Conservation (phyloP, 1,140 invertebrate genomes). For the Whitmania pigra region DNA sequence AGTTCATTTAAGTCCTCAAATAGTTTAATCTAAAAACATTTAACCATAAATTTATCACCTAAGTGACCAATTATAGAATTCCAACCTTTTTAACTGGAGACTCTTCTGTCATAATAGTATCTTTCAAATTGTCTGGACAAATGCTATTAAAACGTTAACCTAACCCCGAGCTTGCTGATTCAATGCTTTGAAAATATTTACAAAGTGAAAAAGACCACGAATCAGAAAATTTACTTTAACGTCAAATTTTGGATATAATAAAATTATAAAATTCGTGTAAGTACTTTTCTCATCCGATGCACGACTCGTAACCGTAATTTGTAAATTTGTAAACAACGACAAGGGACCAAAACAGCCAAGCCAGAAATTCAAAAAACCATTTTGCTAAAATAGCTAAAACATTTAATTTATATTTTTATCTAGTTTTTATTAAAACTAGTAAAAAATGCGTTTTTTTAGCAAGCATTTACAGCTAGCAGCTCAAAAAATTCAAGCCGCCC, state of each 20-base stretch:
- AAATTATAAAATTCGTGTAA: background rate
- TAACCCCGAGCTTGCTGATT: background rate
- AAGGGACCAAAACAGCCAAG: background rate
- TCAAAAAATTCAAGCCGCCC: no score
- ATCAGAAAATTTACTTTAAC: background rate
- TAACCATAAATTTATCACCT: background rate
- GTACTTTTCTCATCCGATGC: background rate
- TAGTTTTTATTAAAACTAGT: no score
- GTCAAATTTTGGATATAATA: background rate
- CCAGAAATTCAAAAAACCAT: background rate
- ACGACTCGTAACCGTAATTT: background rate
- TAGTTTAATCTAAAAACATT: background rate
- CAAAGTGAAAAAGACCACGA: no score
- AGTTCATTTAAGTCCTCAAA: background rate
- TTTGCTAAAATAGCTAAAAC: background rate
- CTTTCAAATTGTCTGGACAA: background rate
- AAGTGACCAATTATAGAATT: background rate
- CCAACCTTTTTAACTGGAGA: background rate
- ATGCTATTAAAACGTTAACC: background rate
- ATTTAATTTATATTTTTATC: conserved; percentile 3
- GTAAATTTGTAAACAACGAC: no score
- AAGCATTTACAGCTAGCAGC: no score
- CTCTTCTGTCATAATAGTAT: background rate
- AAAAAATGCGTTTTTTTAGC: no score
- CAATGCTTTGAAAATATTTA: no score